phyloP scores from a whole-genome alignment of 2,797 vertebrate genomes.

The Danio aesculapii region DNA sequence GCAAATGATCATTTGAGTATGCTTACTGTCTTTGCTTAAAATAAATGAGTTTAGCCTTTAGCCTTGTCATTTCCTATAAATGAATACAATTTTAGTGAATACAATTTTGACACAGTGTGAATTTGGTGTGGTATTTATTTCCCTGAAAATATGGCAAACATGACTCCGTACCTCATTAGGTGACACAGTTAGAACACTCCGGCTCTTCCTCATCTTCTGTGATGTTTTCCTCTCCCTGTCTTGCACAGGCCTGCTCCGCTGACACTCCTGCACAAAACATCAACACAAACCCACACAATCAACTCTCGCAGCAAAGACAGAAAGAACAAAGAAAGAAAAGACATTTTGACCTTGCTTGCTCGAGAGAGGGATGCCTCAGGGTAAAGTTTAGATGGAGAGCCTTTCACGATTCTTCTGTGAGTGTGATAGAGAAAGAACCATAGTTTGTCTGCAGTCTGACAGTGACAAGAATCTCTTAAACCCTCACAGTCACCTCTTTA shows the following conservation, averaged over 20 bases:
- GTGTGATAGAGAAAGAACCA: background rate
- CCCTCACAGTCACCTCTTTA: background rate
- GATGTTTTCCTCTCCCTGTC: slow-evolving; percentile 58
- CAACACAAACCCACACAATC: slow-evolving; percentile 32
- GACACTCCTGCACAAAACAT: slow-evolving; percentile 68
- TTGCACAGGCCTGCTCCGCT: slow-evolving; percentile 61
- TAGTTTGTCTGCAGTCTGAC: slow-evolving; percentile 7
- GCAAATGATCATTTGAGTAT: too few species aligned
- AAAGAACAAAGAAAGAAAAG: slow-evolving; percentile 19
- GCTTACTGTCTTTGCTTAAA: too few species aligned
- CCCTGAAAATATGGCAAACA: background rate
- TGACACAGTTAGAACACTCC: slow-evolving; percentile 93
- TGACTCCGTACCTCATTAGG: slow-evolving; percentile 84
- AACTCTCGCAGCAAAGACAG: slow-evolving; percentile 1
- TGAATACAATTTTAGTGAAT: background rate
- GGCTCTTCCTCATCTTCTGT: slow-evolving; percentile 94
- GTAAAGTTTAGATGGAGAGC: slow-evolving; percentile 13
- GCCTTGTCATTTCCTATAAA: too few species aligned
- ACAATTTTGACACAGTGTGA: background rate
- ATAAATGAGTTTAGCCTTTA: too few species aligned
- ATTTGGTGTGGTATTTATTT: background rate
- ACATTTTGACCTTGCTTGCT: slow-evolving; percentile 12
- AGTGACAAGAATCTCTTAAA: slow-evolving; percentile 33
- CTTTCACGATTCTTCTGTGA: background rate
- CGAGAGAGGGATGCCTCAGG: slow-evolving; percentile 4